Evolutionary conservation across 2,113 vertebrate genomes (phyloP), one percentile per base, ranked within the genome.

Genomic region (Sterna hirundo): DNA sequence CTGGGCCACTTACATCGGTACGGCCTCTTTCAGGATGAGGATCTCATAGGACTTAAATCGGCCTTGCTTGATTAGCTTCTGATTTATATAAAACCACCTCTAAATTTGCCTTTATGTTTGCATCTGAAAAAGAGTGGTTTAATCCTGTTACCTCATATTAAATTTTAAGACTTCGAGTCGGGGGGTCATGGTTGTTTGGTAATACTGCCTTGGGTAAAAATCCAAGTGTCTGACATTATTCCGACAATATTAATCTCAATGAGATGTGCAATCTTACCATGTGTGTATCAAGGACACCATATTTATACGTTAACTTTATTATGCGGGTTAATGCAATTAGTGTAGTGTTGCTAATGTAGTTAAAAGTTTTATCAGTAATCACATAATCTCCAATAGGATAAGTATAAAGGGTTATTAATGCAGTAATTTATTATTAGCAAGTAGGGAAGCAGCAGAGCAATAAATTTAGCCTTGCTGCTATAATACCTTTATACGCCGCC

Each of bases 291-390:
- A 97, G 86, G 94, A 95, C 95, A 96, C 70, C 2, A 14, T 96
- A 89, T 93, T 96, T 96, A 88, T 83, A 85, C 0, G 5, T 71
- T 94, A 93, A 90, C 51, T 94, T 97, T 83, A 96, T 88, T 92
- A 47, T 44, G 83, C 60, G 34, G 93, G 79, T 97, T 94, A 96
- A 95, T 93, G 94, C 85, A 95, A 90, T 97, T 96, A 97, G 93
- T 75, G 77, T 92, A 69, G 75, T 89, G 64, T 77, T 95, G 77
- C 90, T 95, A 97, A 96, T 91, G 93, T 52, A 93, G 64, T 96
- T 84, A 93, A 84, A 80, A 94, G 86, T 92, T 97, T 97, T 97
- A 95, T 94, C 76, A 51, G 91, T 92, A 68, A 95, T 62, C 83
- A 70, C 89, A 75, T 80, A 55, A 84, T 90, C 65, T 96, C 74